phyloP scores from a whole-genome alignment of 2,888 invertebrate genomes.

The Leptopilina syphax region DNA sequence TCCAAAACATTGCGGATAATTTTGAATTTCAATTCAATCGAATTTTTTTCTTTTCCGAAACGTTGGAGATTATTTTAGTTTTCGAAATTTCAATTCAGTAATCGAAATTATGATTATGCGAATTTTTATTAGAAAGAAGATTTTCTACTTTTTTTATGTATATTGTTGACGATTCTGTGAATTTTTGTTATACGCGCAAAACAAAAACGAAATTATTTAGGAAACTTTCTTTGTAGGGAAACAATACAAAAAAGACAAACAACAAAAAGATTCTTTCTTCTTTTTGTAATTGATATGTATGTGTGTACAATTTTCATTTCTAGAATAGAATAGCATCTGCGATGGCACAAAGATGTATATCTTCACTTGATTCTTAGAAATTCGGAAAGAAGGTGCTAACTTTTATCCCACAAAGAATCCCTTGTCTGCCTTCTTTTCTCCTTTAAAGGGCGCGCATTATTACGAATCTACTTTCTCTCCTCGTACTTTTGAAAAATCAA shows the following conservation, averaged over 20 bases:
- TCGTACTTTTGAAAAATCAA: slow-evolving; percentile 19
- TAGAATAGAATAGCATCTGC: background rate
- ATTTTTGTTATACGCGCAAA: too few relatives aligned
- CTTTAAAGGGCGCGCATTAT: slow-evolving; percentile 13
- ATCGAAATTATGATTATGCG: too few relatives aligned
- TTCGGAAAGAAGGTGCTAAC: slow-evolving; percentile 34
- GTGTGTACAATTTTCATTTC: background rate
- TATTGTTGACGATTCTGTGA: too few relatives aligned
- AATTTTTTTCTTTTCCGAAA: too few relatives aligned
- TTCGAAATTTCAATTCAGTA: too few relatives aligned
- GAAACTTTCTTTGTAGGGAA: too few relatives aligned
- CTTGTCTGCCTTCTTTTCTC: slow-evolving; percentile 8
- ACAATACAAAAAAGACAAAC: background rate
- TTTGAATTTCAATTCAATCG: too few relatives aligned
- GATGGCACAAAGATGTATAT: background rate
- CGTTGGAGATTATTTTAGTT: too few relatives aligned
- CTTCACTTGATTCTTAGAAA: slow-evolving; percentile 22
- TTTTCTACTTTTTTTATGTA: too few relatives aligned
- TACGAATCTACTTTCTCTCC: background rate
- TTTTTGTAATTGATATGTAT: background rate
- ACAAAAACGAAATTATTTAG: too few relatives aligned
- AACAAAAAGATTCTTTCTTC: background rate
- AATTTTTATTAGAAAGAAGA: too few relatives aligned
- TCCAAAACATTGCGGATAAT: too few relatives aligned
- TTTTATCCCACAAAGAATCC: slow-evolving; percentile 28